Conservation (phyloP, 2,888 invertebrate species). For the Xestia sexstrigata region DNA sequence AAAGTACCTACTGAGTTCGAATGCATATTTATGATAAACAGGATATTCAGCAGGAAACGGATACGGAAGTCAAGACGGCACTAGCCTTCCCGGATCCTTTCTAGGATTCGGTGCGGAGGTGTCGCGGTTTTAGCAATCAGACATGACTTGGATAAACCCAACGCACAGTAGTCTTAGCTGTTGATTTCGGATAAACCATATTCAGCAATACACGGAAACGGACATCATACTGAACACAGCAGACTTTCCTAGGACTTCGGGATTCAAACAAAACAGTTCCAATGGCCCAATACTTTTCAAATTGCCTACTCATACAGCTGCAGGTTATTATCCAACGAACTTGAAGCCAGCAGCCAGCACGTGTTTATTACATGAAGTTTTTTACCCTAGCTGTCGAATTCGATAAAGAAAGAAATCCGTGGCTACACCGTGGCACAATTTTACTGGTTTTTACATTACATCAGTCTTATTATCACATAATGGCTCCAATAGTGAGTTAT, state of each 20-base stretch:
- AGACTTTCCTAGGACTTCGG: no score
- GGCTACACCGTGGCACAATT: constrained; percentile 52
- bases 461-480: constrained; percentile 59
- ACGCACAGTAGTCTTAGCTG: background rate
- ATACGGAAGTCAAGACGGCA: background rate
- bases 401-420: constrained; percentile 28
- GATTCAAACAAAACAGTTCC: background rate
- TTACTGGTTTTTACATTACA: constrained; percentile 41
- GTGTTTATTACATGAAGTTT: constrained; percentile 35
- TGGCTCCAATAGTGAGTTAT: constrained; percentile 49
- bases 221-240: background rate
- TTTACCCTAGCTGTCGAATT: constrained; percentile 30
- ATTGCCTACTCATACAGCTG: constrained; percentile 9
- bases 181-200: constrained; percentile 2
- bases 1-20: background rate
- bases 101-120: background rate
- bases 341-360: background rate
- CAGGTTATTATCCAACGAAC: constrained; percentile 46
- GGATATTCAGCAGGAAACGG: background rate
- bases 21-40: background rate
- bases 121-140: background rate
- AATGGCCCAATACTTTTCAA: constrained; percentile 5
- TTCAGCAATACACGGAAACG: background rate
- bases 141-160: background rate
- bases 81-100: background rate